A percentile compares a stretch with the other conserved stretches of the same genome.
phyloP scores from a whole-genome alignment of 2,888 invertebrate species.

The Melinaea marsaeus region DNA sequence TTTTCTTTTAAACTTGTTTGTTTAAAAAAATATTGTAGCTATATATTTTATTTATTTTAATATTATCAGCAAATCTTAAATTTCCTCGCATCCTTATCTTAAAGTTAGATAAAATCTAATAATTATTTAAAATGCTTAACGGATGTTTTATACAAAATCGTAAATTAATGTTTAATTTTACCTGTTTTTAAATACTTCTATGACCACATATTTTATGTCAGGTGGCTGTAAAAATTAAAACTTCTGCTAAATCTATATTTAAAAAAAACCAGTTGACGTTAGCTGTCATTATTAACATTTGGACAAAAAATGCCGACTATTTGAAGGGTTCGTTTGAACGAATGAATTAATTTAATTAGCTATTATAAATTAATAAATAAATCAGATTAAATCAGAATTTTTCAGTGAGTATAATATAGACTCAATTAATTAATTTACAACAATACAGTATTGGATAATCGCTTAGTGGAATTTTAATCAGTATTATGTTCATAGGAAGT shows the following conservation, averaged over 20 bases:
- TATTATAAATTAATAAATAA: constrained; percentile 28
- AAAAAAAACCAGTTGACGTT: too few species aligned
- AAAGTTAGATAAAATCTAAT: too few species aligned
- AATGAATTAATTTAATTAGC: constrained; percentile 31
- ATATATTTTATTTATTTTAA: background rate
- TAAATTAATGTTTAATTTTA: too few species aligned
- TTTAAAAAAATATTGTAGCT: background rate
- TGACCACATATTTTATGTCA: too few species aligned
- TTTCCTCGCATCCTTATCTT: background rate
- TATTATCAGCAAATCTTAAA: background rate
- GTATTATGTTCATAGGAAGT: constrained; percentile 18
- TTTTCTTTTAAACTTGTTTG: too few species aligned
- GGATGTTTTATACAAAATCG: background rate
- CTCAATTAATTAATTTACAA: constrained; percentile 2
- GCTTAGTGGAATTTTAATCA: constrained; percentile 17
- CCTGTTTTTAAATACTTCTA: too few species aligned
- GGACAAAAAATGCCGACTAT: constrained; percentile 7
- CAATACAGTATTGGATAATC: constrained; percentile 11
- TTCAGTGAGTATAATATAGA: constrained; percentile 11
- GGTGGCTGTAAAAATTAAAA: too few species aligned
- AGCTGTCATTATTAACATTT: too few species aligned
- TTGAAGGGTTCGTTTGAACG: constrained; percentile 26
- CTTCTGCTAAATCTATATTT: too few species aligned
- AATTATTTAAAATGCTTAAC: too few species aligned
- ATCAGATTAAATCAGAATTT: constrained; percentile 21